Percentiles rank a stretch among this genome's conserved stretches.
Evolutionary conservation across 2,888 invertebrate genomes (phyloP).

Genomic region (Alentia gelatinosa): DNA sequence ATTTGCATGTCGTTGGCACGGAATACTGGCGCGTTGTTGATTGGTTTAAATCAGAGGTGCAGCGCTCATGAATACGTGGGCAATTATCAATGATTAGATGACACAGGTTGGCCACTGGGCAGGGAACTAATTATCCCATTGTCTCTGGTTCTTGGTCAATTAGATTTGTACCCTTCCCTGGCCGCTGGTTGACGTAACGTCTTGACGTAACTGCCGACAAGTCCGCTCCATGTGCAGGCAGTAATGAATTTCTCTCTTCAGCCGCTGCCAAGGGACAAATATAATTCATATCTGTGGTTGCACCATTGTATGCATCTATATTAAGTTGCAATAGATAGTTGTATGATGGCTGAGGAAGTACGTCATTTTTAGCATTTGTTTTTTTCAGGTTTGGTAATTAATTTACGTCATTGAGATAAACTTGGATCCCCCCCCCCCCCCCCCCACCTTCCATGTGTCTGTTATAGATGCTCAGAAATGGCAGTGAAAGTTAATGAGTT

Average conservation of each 20-base stretch:
- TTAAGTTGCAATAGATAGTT: too few species aligned
- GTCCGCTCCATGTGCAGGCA: neutral
- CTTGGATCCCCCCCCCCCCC: neutral
- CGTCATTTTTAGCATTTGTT: too few species aligned
- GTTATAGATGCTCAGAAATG: too few species aligned
- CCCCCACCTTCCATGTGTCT: too few species aligned
- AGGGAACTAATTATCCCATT: neutral
- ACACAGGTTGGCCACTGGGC: neutral
- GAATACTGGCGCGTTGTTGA: neutral
- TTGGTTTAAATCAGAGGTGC: constrained; percentile 24
- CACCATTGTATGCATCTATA: too few species aligned
- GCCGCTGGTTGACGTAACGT: neutral
- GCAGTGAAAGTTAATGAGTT: too few species aligned
- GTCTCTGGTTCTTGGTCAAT: neutral
- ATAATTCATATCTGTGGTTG: too few species aligned
- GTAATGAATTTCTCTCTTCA: neutral
- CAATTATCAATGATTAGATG: constrained; percentile 7
- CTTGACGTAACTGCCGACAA: neutral
- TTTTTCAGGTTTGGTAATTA: too few species aligned
- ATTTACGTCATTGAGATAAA: too few species aligned
- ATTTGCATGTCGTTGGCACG: neutral
- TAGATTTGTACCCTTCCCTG: neutral
- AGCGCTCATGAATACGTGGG: constrained; percentile 9
- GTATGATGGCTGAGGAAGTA: too few species aligned
- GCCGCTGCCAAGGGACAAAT: neutral